Evolutionary conservation across 2,888 invertebrate genomes (phyloP), one percentile per base, ranked within the genome.

Genomic region (Latrodectus elegans): DNA sequence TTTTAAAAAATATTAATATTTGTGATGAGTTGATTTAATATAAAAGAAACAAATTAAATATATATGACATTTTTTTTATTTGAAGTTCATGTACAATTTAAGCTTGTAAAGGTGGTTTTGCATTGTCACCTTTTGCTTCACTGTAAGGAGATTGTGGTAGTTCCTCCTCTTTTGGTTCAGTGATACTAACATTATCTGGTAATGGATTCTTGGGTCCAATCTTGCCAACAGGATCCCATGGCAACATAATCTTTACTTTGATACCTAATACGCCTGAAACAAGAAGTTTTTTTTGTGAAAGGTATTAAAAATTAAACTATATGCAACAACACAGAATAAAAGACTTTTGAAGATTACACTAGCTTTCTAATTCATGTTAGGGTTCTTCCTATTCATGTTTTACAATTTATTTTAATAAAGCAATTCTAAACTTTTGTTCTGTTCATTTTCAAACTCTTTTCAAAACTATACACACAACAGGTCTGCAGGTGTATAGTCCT

Each of bases 221-320:
- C 94, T 99, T 99, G 93, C 99, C 99, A 92, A 95, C 95, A 89
- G 97, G 96, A 94, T 99, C 99, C 95, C 97, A 98, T 68, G 99
- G 99, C 93, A 99, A 95, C 99, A 99, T 99, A 93, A 99, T 99
- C 93, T 99, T 99, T 1, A 98, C 96, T 94, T 96, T 95, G 90
- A 95, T 95, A 81, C 95, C 95, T 91, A 95, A 92, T 77, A 95
- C 94, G 92, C 94, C 94, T 94, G 92, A 22, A 73, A 84, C 78
- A 71, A 81, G 64, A 79, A 52, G 12, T 15, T 10, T 22, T 10
- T 22, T 11, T 55, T 49, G 4, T 26, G 4, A 8, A 72, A 22
- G 11, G 0, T 75, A 12, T 55, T 8, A 67, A 65, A 72, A 22
- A 22, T 22, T 22, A 22, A 22, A 22, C 22, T 22, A 22, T 22